Evolutionary conservation across 2,113 vertebrate genomes (phyloP), one percentile per base, ranked within the genome.

Genomic region (Zosterops pallidus): DNA sequence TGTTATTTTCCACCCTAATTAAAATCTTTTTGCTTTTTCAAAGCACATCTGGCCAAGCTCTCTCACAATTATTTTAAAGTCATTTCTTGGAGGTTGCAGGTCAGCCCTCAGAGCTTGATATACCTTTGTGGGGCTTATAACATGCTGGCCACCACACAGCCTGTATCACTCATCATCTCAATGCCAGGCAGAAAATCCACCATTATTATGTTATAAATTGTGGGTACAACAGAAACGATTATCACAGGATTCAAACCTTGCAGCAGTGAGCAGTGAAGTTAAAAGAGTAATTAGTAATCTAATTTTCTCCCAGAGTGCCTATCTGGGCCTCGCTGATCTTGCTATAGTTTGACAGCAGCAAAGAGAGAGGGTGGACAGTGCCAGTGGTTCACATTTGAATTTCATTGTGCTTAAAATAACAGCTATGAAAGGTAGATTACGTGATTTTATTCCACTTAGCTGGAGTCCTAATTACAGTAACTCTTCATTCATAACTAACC

Each of bases 401-500:
- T 62, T 67, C 31, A 33, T 65, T 87, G 46, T 46, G 0, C 41
- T 62, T 57, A 37, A 37, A 91, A 68, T 26, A 62, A 57, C 3
- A 20, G 50, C 6, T 63, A 33, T 5, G n/a, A 82, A 86, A 33
- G 0, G 0, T 9, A 42, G 24, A 50, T 20, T 18, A 2, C 9
- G 4, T 33, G 4, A 6, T 57, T 69, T 37, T 25, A 24, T 59
- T 56, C 47, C 14, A 1, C 31, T 49, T 44, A 39, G 13, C 4
- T 64, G 55, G 21, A 28, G 12, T 14, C 31, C 42, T 77, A 63
- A 69, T 53, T 85, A 76, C 5, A 76, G 47, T 6, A 59, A 23
- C 21, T 1, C 2, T 49, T 64, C 53, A 18, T 72, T 85, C 55
- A 12, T 29, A 82, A 35, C 31, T 42, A 21, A 42, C 8, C 25